Evolutionary conservation across 2,113 vertebrate species (phyloP).

Genomic region (Panthera uncia): DNA sequence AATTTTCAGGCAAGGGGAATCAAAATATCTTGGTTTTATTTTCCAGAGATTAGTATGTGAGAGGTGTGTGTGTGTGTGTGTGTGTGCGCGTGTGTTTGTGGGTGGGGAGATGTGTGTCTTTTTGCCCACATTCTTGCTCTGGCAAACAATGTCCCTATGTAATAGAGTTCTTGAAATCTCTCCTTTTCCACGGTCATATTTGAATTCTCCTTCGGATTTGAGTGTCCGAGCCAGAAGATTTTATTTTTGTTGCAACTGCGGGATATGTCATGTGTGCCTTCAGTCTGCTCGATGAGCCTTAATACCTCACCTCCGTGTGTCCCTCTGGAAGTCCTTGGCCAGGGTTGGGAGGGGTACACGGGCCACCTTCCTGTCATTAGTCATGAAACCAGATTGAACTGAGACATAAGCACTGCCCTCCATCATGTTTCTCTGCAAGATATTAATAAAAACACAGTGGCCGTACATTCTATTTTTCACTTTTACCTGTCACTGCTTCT

Average conservation of each 20-base stretch:
- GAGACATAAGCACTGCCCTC: background rate
- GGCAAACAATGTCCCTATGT: background rate
- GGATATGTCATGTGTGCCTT: background rate
- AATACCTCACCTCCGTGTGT: background rate
- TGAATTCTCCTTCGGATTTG: constrained; percentile 29
- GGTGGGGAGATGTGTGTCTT: background rate
- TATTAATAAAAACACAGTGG: constrained; percentile 33
- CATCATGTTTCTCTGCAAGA: constrained; percentile 16
- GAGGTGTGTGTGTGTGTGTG: background rate
- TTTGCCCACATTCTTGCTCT: background rate
- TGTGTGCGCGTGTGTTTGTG: background rate
- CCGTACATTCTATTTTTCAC: background rate
- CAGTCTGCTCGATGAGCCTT: background rate
- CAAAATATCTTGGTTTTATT: constrained; percentile 60
- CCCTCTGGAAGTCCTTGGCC: background rate
- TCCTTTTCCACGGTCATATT: background rate
- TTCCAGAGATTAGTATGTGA: constrained; percentile 57
- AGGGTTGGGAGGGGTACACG: rapidly evolving
- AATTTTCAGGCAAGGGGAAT: constrained; percentile 57
- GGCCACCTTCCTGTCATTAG: background rate
- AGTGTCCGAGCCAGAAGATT: background rate
- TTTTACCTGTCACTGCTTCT: constrained; percentile 21
- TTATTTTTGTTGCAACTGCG: background rate
- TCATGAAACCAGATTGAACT: background rate
- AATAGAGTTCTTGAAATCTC: background rate